Evolutionary conservation across 2,888 invertebrate genomes (phyloP), one percentile per base, ranked within the genome.

Genomic region (Microdon myrmicae): DNA sequence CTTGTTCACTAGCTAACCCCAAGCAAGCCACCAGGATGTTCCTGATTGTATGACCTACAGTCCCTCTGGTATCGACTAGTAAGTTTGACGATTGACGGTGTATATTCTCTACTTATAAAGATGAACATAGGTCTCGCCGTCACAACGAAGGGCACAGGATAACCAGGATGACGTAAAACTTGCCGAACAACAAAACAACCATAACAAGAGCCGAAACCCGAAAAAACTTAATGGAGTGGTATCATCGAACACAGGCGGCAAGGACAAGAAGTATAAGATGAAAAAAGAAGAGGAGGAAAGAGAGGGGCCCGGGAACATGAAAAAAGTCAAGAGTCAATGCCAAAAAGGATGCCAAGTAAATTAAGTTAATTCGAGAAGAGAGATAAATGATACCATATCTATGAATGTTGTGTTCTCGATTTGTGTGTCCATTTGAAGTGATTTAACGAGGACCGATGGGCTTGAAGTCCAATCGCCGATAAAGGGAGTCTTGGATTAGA

Each of bases 311-410:
- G 56, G 10, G 20, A 31, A 31, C 43, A 31, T 31, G 22, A 43
- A 29, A 61, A 58, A 64, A 64, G 64, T 64, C 64, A 64, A 51
- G 58, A 64, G 64, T 58, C 64, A 64, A 51, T 64, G 64, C 45
- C 64, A 41, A 37, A 64, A 56, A 35, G 64, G 58, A 58, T 64
- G 64, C 51, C 43, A 64, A 47, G 51, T 58, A 64, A 64, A 64
- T 64, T 64, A 64, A 64, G 64, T 64, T 64, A 64, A 64, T 64
- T 64, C 58, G 64, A 64, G 58, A 64, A 64, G 58, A 64, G 53
- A 64, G 64, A 64, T 58, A 64, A 64, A 64, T 64, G 56, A 47
- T 43, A 64, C 47, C 58, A 56, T 58, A 49, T 58, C 47, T 58
- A 53, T 58, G 51, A 58, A 51, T 58, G 64, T 51, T 64, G 58